Conservation (phyloP, 2,888 invertebrate genomes). For the Amphipyra tragopoginis region DNA sequence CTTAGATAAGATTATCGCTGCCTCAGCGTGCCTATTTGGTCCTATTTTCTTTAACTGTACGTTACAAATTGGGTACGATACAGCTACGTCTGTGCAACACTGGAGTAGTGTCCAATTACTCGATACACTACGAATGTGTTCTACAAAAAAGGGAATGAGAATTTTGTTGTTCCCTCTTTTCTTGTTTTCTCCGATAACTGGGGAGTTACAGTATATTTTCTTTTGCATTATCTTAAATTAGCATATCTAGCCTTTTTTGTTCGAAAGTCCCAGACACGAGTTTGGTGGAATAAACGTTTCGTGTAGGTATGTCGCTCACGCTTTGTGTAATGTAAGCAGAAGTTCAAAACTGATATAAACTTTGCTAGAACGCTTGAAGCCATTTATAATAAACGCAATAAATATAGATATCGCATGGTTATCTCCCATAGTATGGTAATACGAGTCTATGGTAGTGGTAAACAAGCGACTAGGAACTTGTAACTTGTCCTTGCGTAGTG, state of each 20-base stretch:
- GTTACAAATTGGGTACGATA: constrained; percentile 39
- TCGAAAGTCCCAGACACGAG: neutral
- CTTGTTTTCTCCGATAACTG: constrained; percentile 18
- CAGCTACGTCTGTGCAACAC: constrained; percentile 12
- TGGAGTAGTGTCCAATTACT: constrained; percentile 42
- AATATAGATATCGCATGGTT: constrained; percentile 20
- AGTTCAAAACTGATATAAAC: constrained; percentile 39
- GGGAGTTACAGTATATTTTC: constrained; percentile 30
- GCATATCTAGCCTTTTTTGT: constrained; percentile 4
- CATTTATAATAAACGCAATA: constrained; percentile 23
- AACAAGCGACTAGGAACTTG: constrained; percentile 23
- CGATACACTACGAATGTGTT: constrained; percentile 20
- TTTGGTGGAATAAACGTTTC: neutral
- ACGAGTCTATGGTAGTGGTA: constrained; percentile 30
- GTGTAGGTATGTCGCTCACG: constrained; percentile 1
- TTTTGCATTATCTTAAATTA: constrained; percentile 25
- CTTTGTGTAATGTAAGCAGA: constrained; percentile 12
- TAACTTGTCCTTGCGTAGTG: constrained; percentile 33
- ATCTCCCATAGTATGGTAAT: constrained; percentile 7
- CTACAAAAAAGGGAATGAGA: constrained; percentile 29
- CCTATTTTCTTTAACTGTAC: constrained; percentile 45
- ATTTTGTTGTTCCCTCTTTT: constrained; percentile 17
- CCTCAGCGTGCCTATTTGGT: constrained; percentile 30
- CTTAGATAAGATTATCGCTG: constrained; percentile 56
- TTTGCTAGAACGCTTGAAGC: constrained; percentile 36